Percentiles rank a stretch among this genome's conserved stretches.
Conservation (phyloP, 2,888 invertebrate genomes). For the Folsomia candida region DNA sequence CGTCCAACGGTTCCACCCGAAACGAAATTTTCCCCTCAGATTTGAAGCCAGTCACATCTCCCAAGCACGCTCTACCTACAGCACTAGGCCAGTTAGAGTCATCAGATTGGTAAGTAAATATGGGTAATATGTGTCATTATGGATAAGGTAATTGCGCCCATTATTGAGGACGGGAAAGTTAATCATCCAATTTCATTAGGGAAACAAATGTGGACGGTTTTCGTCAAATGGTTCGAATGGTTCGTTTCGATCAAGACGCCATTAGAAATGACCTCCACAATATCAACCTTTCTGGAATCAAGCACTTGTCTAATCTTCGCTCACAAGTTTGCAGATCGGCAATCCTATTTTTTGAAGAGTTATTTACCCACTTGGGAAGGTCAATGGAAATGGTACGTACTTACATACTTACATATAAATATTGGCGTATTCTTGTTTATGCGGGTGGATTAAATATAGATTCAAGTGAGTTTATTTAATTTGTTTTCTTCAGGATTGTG, state of each 20-base stretch:
- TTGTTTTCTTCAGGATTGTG: constrained; percentile 64
- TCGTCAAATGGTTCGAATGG: constrained; percentile 66
- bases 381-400: constrained; percentile 62
- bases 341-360: constrained; percentile 74
- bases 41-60: constrained; percentile 62
- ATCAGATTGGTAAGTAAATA: constrained; percentile 63
- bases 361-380: constrained; percentile 63
- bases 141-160: not conserved
- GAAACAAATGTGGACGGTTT: constrained; percentile 74
- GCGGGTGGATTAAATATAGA: constrained; percentile 1
- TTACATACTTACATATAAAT: not conserved
- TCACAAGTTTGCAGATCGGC: constrained; percentile 90
- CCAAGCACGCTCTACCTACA: constrained; percentile 65
- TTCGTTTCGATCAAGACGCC: constrained; percentile 65
- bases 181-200: constrained; percentile 54
- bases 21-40: constrained; percentile 51
- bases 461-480: not conserved
- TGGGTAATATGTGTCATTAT: not conserved
- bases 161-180: not conserved
- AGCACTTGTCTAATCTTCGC: constrained; percentile 81
- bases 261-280: constrained; percentile 66
- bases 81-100: constrained; percentile 67
- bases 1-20: constrained; percentile 10
- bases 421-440: constrained; percentile 51
- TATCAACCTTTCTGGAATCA: constrained; percentile 67